phyloP scores from a whole-genome alignment of 2,113 vertebrate species.

The Corythaeola cristata region DNA sequence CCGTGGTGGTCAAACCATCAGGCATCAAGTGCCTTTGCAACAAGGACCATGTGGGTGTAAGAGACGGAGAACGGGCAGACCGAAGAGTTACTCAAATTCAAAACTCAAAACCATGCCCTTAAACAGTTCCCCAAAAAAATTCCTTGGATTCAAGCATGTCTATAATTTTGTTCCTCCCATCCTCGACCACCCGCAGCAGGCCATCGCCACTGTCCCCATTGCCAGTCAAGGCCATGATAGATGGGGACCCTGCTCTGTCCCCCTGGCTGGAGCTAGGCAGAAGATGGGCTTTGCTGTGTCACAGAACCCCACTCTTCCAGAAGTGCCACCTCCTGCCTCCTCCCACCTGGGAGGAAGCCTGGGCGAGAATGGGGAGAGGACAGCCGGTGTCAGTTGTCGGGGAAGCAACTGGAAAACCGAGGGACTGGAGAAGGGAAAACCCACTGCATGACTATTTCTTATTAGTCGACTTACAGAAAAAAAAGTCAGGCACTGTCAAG shows the following conservation, averaged over 20 bases:
- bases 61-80: background rate
- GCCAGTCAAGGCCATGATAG: background rate
- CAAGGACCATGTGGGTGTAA: background rate
- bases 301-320: background rate
- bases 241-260: background rate
- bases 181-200: accelerated
- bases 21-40: background rate
- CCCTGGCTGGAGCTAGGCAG: accelerated
- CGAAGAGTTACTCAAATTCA: background rate
- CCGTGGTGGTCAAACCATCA: background rate
- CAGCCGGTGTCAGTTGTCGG: background rate
- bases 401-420: background rate
- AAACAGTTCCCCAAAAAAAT: background rate
- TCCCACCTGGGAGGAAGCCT: background rate
- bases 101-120: background rate
- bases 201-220: background rate
- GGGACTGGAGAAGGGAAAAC: background rate
- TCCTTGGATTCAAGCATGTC: background rate
- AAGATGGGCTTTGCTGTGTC: background rate
- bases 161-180: background rate
- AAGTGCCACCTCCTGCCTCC: background rate
- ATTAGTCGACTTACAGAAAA: background rate
- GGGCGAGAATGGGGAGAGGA: background rate
- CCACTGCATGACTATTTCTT: background rate
- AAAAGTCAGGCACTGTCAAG: conserved; percentile 30